Evolutionary conservation across 2,888 invertebrate genomes (phyloP).

Genomic region (Leptarthrus brevirostris): DNA sequence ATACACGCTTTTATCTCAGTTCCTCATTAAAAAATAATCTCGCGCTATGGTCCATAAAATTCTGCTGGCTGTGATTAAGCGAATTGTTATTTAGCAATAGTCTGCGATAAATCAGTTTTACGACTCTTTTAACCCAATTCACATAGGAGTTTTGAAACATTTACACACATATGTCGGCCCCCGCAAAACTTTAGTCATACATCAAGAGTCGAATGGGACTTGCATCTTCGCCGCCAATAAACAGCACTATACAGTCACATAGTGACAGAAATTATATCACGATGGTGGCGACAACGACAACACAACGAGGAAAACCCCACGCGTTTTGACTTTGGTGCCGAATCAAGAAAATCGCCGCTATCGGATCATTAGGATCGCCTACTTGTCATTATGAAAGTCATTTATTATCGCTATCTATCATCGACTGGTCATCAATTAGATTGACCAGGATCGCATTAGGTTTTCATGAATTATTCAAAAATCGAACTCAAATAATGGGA

Average conservation of each 20-base stretch:
- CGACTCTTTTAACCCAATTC: slow-evolving; percentile 48
- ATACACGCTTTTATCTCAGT: slow-evolving; percentile 13
- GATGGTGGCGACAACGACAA: not conserved
- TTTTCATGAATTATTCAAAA: slow-evolving; percentile 41
- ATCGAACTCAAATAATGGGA: slow-evolving; percentile 1
- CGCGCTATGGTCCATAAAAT: slow-evolving; percentile 22
- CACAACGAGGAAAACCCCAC: slow-evolving; percentile 22
- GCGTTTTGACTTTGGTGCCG: slow-evolving; percentile 3
- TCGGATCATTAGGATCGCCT: slow-evolving; percentile 51
- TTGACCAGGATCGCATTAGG: slow-evolving; percentile 27
- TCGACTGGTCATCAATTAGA: slow-evolving; percentile 45
- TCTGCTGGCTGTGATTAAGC: slow-evolving; percentile 20
- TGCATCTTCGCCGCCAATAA: slow-evolving; percentile 8
- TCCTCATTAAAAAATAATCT: slow-evolving; percentile 36
- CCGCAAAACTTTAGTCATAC: slow-evolving; percentile 34
- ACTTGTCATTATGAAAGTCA: slow-evolving; percentile 51
- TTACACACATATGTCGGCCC: slow-evolving; percentile 31
- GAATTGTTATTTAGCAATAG: slow-evolving; percentile 44
- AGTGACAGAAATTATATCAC: not conserved
- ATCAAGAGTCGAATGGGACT: not conserved
- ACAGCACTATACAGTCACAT: not conserved
- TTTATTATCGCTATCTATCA: slow-evolving; percentile 50
- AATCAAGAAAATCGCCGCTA: slow-evolving; percentile 40
- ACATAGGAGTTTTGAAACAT: slow-evolving; percentile 18
- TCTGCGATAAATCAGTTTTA: slow-evolving; percentile 39